Evolutionary conservation across 2,888 invertebrate genomes (phyloP).

Genomic region (Cinara cedri): DNA sequence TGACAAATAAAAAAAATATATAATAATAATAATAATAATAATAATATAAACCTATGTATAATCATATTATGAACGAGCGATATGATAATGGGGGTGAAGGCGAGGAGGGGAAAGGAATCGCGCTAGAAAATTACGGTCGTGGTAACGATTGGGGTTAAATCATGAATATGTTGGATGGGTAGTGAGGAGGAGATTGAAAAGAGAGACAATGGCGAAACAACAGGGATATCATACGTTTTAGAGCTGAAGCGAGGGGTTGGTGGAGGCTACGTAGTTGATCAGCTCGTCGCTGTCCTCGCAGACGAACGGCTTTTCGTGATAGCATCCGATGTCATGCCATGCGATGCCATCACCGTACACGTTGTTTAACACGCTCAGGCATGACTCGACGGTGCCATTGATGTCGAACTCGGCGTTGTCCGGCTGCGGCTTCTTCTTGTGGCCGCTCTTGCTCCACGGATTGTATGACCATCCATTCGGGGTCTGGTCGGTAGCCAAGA

Average conservation of each 20-base stretch:
- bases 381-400: conserved; percentile 85
- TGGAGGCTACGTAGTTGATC: conserved; percentile 81
- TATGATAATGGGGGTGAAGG: too few species aligned
- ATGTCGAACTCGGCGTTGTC: conserved; percentile 92
- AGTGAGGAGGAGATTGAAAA: neutral
- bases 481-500: conserved; percentile 77
- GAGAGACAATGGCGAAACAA: too few species aligned
- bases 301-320: conserved; percentile 89
- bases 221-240: conserved; percentile 64
- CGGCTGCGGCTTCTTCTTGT: conserved; percentile 86
- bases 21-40: too few species aligned
- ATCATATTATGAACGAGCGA: too few species aligned
- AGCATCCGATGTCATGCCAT: conserved; percentile 93
- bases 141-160: too few species aligned
- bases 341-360: conserved; percentile 92
- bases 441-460: conserved; percentile 89
- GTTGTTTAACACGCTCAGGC: conserved; percentile 85
- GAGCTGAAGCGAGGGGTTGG: conserved; percentile 82
- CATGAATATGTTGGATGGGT: too few species aligned
- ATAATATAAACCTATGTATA: too few species aligned
- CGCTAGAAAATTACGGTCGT: too few species aligned
- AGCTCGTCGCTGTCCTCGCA: conserved; percentile 91
- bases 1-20: too few species aligned
- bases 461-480: conserved; percentile 77
- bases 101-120: too few species aligned